Percentiles rank a stretch among this genome's conserved stretches.
Evolutionary conservation across 1,140 invertebrate species (phyloP).

Genomic region (Pseudoatta argentina): DNA sequence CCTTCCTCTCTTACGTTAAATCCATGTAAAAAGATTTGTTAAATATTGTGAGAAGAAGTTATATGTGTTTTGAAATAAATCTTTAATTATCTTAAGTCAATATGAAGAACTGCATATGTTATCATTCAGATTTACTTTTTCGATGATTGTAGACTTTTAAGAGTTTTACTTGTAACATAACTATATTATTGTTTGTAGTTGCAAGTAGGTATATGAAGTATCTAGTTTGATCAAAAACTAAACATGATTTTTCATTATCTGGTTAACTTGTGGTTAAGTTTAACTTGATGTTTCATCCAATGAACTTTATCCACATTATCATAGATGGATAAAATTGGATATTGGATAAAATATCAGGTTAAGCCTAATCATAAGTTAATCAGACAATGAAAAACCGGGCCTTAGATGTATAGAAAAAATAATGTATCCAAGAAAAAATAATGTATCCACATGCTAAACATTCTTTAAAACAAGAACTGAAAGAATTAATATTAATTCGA

Average conservation of each 20-base stretch:
- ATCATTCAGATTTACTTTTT: not conserved
- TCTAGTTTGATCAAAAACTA: too few species aligned
- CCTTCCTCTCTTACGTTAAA: not conserved
- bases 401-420: not conserved
- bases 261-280: too few species aligned
- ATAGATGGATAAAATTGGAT: too few species aligned
- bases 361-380: too few species aligned
- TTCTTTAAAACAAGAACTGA: not conserved
- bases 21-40: not conserved
- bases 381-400: too few species aligned
- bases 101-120: not conserved
- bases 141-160: not conserved
- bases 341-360: too few species aligned
- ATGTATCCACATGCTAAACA: not conserved
- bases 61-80: not conserved
- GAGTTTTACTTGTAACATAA: not conserved
- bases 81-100: slow-evolving; percentile 2
- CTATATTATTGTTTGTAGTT: too few species aligned
- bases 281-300: too few species aligned
- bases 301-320: too few species aligned
- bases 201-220: too few species aligned
- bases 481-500: not conserved
- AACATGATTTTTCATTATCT: too few species aligned
- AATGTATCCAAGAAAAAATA: not conserved
- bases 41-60: not conserved